Evolutionary conservation across 2,888 invertebrate genomes (phyloP).

Genomic region (Tortricodes alternella): DNA sequence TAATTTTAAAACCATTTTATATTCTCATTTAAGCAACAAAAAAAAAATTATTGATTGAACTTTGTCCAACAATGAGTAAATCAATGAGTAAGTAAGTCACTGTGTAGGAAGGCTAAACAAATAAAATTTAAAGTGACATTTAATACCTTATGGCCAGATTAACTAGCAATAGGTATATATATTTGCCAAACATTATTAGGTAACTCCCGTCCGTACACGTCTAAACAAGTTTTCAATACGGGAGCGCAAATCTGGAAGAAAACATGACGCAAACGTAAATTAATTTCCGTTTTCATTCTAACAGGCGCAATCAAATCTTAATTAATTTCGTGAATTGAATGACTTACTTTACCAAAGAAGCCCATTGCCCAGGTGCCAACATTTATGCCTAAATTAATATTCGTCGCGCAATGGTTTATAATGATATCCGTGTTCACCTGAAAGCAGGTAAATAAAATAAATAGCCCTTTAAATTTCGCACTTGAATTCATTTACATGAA

Average conservation of each 20-base stretch:
- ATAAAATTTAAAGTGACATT: not conserved
- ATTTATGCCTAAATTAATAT: constrained; percentile 67
- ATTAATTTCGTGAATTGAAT: constrained; percentile 8
- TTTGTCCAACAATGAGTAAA: too few species aligned
- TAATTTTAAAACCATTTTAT: too few species aligned
- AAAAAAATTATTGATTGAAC: too few species aligned
- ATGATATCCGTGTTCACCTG: constrained; percentile 72
- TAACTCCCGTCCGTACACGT: constrained; percentile 66
- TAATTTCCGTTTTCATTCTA: not conserved
- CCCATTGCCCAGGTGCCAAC: constrained; percentile 60
- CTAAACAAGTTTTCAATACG: constrained; percentile 66
- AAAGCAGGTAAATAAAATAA: constrained; percentile 36
- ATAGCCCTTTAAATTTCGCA: not conserved
- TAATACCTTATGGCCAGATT: constrained; percentile 1
- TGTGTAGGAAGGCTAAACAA: too few species aligned
- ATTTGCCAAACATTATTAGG: constrained; percentile 73
- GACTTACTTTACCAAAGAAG: constrained; percentile 69
- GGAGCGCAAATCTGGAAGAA: constrained; percentile 64
- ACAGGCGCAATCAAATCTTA: constrained; percentile 10
- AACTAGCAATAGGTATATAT: constrained; percentile 55
- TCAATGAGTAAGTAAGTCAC: too few species aligned
- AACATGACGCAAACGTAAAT: constrained; percentile 12
- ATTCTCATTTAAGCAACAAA: too few species aligned
- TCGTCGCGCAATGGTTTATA: constrained; percentile 74
- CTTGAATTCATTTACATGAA: too few species aligned